Percentiles rank a stretch among this genome's conserved stretches.
Evolutionary conservation across 2,888 invertebrate genomes (phyloP).

Genomic region (Macrosoma leucophasiata): DNA sequence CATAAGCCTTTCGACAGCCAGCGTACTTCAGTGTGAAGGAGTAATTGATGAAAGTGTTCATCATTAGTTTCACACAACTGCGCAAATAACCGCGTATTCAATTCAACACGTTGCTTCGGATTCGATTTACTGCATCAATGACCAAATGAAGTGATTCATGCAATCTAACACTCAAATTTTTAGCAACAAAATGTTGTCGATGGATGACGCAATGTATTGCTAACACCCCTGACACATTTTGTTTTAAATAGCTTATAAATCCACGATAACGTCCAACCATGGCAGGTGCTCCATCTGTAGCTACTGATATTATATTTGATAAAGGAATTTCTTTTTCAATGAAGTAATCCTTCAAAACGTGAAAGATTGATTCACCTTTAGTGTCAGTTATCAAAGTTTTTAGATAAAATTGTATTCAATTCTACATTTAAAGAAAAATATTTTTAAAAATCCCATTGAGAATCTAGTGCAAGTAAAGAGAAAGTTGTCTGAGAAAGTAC

Average conservation of each 20-base stretch:
- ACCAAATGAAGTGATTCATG: constrained; percentile 11
- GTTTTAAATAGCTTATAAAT: constrained; percentile 35
- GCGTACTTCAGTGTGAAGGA: constrained; percentile 25
- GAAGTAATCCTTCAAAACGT: constrained; percentile 22
- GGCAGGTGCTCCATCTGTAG: constrained; percentile 36
- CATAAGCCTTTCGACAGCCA: constrained; percentile 24
- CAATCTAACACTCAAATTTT: constrained; percentile 13
- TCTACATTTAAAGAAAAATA: too few relatives aligned
- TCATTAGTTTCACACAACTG: too few relatives aligned
- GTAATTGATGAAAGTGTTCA: constrained; percentile 22
- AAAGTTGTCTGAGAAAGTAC: too few relatives aligned
- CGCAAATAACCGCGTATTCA: not conserved
- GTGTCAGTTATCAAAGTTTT: constrained; percentile 37
- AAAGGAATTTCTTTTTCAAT: too few relatives aligned
- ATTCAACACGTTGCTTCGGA: constrained; percentile 17
- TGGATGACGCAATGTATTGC: constrained; percentile 18
- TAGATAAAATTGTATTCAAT: constrained; percentile 36
- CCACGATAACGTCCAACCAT: constrained; percentile 35
- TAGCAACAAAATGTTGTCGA: constrained; percentile 24
- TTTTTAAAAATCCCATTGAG: too few relatives aligned
- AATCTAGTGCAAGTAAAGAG: too few relatives aligned
- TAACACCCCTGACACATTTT: constrained; percentile 27
- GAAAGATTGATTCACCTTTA: constrained; percentile 38
- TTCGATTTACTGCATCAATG: constrained; percentile 13
- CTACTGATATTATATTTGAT: constrained; percentile 33